Evolutionary conservation across 2,113 vertebrate species (phyloP).

Genomic region (Suncus etruscus): DNA sequence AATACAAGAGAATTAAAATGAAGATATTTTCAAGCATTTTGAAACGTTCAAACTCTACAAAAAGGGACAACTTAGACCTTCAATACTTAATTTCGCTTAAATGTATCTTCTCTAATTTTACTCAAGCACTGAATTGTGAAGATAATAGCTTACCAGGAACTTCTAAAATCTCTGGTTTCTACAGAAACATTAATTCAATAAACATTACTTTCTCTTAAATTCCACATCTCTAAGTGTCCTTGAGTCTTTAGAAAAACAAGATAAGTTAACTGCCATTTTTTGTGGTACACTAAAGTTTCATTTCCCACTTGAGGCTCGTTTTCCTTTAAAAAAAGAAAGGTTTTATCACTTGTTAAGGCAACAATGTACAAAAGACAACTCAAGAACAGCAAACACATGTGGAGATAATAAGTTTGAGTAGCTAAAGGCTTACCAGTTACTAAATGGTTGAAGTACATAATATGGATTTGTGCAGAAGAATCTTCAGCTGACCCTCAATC

Average conservation of each 20-base stretch:
- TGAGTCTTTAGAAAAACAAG: slow-evolving; percentile 29
- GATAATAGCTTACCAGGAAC: neutral
- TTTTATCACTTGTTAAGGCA: slow-evolving; percentile 73
- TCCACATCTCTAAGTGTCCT: neutral
- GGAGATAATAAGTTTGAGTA: slow-evolving; percentile 3
- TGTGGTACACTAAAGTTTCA: slow-evolving; percentile 70
- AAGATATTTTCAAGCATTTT: neutral
- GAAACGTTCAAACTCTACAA: neutral
- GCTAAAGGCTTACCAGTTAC: neutral
- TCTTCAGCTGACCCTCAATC: neutral
- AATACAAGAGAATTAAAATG: neutral
- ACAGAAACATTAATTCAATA: neutral
- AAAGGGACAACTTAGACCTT: neutral
- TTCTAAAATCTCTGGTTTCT: neutral
- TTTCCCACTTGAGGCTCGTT: slow-evolving; percentile 76
- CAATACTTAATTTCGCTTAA: neutral
- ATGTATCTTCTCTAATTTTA: neutral
- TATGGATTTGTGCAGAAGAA: neutral
- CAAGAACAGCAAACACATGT: neutral
- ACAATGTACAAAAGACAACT: slow-evolving; percentile 63
- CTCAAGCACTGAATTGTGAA: neutral
- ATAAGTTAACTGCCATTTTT: slow-evolving; percentile 61
- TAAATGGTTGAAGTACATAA: neutral
- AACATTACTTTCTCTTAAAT: neutral
- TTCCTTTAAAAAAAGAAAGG: slow-evolving; percentile 71